Conservation (phyloP, 2,113 vertebrate genomes). For the Mustelus asterias region DNA sequence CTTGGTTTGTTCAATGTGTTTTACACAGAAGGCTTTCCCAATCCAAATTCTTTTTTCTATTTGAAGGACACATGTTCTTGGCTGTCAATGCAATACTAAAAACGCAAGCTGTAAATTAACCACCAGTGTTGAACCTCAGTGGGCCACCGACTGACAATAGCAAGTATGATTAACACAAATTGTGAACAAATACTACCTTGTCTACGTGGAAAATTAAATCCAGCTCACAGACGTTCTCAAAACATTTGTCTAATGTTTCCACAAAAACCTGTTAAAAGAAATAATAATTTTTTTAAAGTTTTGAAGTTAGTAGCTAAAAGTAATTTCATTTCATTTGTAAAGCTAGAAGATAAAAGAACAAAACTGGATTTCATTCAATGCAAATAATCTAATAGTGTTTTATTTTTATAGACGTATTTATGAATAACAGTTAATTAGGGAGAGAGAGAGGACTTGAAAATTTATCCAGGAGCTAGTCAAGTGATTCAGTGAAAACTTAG, state of each 20-base stretch:
- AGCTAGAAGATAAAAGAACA: background rate
- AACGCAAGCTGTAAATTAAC: background rate
- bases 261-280: conserved; percentile 79
- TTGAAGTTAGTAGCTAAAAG: conserved; percentile 44
- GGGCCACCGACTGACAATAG: background rate
- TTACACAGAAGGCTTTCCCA: background rate
- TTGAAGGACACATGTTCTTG: background rate
- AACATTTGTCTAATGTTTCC: conserved; percentile 98
- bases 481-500: background rate
- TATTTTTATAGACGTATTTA: background rate
- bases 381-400: conserved; percentile 24
- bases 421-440: background rate
- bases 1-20: background rate
- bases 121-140: background rate
- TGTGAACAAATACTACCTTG: conserved; percentile 69
- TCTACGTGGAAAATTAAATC: conserved; percentile 99
- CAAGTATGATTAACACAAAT: background rate
- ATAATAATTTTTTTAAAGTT: conserved; percentile 37
- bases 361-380: background rate
- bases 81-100: background rate
- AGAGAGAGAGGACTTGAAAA: background rate
- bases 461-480: background rate
- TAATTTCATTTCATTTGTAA: conserved; percentile 26
- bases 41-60: background rate
- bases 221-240: conserved; percentile 98